A percentile compares a stretch with the other conserved stretches of the same genome.
phyloP scores from a whole-genome alignment of 2,113 vertebrate species.

The Scytalopus superciliaris region DNA sequence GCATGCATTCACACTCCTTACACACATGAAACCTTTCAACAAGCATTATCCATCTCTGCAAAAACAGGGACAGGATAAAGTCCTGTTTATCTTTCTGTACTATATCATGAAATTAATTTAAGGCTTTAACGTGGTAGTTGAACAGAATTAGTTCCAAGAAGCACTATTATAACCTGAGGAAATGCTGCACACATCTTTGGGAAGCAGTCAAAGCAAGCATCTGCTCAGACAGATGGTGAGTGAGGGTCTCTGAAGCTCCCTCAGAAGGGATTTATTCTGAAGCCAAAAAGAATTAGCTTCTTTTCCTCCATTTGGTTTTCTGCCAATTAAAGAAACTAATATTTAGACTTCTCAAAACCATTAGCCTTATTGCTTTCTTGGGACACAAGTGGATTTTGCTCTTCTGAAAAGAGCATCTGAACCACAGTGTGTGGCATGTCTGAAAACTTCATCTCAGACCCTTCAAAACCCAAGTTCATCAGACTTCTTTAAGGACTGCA shows the following conservation, averaged over 20 bases:
- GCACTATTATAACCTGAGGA: not conserved
- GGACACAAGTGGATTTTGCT: not conserved
- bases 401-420: not conserved
- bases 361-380: not conserved
- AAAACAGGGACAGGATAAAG: not conserved
- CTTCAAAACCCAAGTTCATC: not conserved
- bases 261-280: not conserved
- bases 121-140: not conserved
- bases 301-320: not conserved
- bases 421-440: not conserved
- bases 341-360: not conserved
- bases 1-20: not conserved
- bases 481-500: not conserved
- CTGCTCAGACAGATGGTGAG: conserved; percentile 32
- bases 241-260: conserved; percentile 1
- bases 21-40: not conserved
- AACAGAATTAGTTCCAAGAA: not conserved
- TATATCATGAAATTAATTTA: not conserved
- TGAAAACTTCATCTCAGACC: not conserved
- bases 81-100: not conserved
- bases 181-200: not conserved
- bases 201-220: not conserved
- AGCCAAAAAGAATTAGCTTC: not conserved
- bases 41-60: not conserved
- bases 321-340: conserved; percentile 4